Evolutionary conservation across 2,888 invertebrate genomes (phyloP), one percentile per base, ranked within the genome.

Genomic region (Blastobasis adustella): DNA sequence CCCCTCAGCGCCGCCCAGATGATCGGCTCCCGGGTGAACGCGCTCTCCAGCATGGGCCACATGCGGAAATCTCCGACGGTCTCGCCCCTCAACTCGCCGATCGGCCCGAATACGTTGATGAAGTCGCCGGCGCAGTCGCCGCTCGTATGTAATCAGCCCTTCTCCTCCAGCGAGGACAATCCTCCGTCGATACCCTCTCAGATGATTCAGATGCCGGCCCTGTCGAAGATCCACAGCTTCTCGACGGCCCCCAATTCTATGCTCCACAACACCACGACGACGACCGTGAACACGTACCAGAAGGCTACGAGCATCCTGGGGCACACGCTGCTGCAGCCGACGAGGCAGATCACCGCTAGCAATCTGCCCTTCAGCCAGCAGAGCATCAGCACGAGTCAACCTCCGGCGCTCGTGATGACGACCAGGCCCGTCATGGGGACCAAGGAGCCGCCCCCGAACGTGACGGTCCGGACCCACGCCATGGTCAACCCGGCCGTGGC

Each of bases 351-450:
- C 53, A 78, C 66, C 58, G 65, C 80, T 0, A 73, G 68, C 50
- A 83, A 76, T 58, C 62, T 86, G 51, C 71, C 79, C 43, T 84
- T 82, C 53, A 82, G 73, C 54, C 76, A 81, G 51, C 89, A 89
- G 61, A 84, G 79, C 58, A 86, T 89, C 50, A 89, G 84, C 65
- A 77, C 86, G 51, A 89, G 87, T 72, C 89, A 89, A 63, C 89
- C 89, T 1, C 89, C 89, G 6, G 89, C 89, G 4, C 65, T 89
- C 51, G 86, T 89, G 5, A 89, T 89, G 89, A 89, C 87, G 44
- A 82, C 89, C 3, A 72, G 88, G 55, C 77, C 87, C 5, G 56
- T 79, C n/a, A 76, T 83, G 23, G 76, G 73, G 8, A 80, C 71
- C 56, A 87, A 87, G 57, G 87, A 87, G 60, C 74, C 80, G 4